Percentiles rank a stretch among this genome's conserved stretches.
These are phyloP conservation scores for Amphipyra tragopoginis DNA, from an alignment of 2,888 invertebrate species.

Conservation along the genomic window DNA sequence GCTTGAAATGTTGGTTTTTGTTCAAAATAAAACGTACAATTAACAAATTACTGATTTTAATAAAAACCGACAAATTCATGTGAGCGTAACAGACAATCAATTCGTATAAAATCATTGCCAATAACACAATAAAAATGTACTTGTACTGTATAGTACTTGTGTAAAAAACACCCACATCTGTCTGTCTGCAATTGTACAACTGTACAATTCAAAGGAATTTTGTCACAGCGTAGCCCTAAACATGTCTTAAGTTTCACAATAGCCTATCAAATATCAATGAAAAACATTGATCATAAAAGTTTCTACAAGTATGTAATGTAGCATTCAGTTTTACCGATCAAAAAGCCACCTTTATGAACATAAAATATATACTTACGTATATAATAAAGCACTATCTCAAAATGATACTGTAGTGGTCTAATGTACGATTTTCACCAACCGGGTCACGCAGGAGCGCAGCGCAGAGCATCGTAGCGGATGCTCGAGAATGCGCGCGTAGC, in stretches of 20 bases:
- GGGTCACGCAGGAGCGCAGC: too few relatives aligned
- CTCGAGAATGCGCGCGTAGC: too few relatives aligned
- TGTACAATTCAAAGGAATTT: constrained; percentile 49
- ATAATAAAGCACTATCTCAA: too few relatives aligned
- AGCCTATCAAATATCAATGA: constrained; percentile 38
- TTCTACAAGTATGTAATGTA: too few relatives aligned
- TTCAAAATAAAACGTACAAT: constrained; percentile 22
- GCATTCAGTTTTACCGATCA: too few relatives aligned
- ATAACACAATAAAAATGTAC: constrained; percentile 52
- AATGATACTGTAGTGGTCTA: too few relatives aligned
- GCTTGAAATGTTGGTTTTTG: constrained; percentile 19
- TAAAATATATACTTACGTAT: too few relatives aligned
- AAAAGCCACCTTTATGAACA: too few relatives aligned
- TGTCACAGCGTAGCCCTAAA: constrained; percentile 40
- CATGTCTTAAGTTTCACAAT: constrained; percentile 29
- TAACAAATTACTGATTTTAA: constrained; percentile 36
- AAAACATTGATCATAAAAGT: not conserved
- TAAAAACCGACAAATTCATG: constrained; percentile 54
- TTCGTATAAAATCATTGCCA: constrained; percentile 55
- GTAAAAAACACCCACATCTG: constrained; percentile 48
- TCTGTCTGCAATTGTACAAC: constrained; percentile 40
- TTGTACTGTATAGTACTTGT: too few relatives aligned
- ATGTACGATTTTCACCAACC: too few relatives aligned
- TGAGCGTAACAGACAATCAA: constrained; percentile 55
- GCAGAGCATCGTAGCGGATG: too few relatives aligned